phyloP scores from a whole-genome alignment of 2,113 vertebrate species.

The Gallinago undulata region DNA sequence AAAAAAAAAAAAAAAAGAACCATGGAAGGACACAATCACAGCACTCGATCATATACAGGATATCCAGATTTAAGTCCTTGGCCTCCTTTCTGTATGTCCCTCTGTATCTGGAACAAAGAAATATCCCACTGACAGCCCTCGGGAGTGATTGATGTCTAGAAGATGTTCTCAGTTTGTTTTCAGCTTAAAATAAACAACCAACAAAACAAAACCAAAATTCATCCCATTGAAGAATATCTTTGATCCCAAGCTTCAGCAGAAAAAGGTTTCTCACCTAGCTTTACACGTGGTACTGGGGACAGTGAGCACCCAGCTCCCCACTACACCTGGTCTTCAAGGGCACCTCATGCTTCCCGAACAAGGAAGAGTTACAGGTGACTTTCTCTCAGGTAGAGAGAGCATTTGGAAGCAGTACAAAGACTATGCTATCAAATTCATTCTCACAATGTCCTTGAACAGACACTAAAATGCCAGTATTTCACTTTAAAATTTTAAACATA shows the following conservation, averaged over 20 bases:
- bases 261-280: background rate
- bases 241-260: background rate
- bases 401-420: background rate
- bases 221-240: background rate
- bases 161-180: background rate
- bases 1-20: slow-evolving; percentile 30
- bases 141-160: background rate
- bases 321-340: background rate
- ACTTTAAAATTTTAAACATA: background rate
- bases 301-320: background rate
- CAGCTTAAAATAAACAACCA: background rate
- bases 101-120: background rate
- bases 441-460: background rate
- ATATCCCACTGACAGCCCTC: background rate
- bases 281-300: background rate
- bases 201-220: background rate
- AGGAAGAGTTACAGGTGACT: background rate
- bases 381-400: background rate
- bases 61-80: slow-evolving; percentile 25
- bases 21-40: background rate
- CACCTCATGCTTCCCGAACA: background rate
- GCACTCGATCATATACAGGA: background rate
- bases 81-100: background rate
- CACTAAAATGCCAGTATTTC: background rate
- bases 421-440: background rate